phyloP scores from a whole-genome alignment of 2,797 vertebrate species.

The Pelodytes ibericus region DNA sequence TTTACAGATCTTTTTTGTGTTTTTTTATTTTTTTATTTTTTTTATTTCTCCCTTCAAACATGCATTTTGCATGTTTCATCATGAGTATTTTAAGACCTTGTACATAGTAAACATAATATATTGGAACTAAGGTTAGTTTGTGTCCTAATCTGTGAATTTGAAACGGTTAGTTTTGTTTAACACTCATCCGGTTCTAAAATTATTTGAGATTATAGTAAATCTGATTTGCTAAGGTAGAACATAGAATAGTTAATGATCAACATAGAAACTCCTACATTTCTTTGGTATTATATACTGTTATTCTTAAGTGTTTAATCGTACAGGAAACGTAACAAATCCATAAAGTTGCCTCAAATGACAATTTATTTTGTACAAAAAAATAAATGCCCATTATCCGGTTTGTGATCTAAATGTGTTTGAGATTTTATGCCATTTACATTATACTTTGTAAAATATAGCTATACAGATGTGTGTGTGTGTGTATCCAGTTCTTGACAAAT shows the following conservation, averaged over 20 bases:
- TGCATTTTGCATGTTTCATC: background rate
- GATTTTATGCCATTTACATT: background rate
- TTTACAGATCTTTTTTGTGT: background rate
- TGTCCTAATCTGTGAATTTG: background rate
- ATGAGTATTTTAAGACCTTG: background rate
- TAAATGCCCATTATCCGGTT: background rate
- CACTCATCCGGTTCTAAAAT: background rate
- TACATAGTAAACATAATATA: conserved; percentile 2
- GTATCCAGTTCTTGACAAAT: too few relatives aligned
- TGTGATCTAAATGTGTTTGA: background rate
- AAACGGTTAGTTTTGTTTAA: background rate
- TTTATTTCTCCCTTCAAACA: background rate
- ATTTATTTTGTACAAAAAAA: background rate
- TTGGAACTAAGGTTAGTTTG: background rate
- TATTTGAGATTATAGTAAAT: background rate
- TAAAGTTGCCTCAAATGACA: too few relatives aligned
- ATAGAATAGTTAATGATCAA: too few relatives aligned
- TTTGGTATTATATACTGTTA: too few relatives aligned
- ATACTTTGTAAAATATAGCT: too few relatives aligned
- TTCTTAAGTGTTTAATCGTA: too few relatives aligned
- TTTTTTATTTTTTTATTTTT: background rate
- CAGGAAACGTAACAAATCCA: too few relatives aligned
- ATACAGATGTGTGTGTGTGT: too few relatives aligned
- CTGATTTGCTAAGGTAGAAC: too few relatives aligned
- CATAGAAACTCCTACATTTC: too few relatives aligned